Base-by-base conservation (phyloP, 2,888 invertebrate species). In the Zaprionus bogoriensis region DNA sequence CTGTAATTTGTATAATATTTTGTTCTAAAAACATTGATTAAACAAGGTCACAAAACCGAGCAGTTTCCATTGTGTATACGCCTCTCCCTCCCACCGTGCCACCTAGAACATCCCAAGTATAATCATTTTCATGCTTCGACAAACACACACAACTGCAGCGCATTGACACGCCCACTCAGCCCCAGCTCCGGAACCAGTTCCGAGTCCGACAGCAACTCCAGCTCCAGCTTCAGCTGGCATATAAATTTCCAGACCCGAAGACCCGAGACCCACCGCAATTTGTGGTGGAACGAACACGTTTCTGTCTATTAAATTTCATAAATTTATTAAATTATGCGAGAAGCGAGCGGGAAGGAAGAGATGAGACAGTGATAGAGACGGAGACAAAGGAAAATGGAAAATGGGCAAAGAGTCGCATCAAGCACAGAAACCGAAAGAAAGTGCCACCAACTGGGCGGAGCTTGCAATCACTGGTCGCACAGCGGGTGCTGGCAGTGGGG, bases 211-310 rank as follows among this genome's bases (percentile, higher is more conserved):
- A 44, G 20, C 36, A 45, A 10, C 36, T 14, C 7, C 19, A 30
- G 32, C 23, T 53, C n/a, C 5, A 48, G 27, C 38, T 42, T 0
- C 36, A 23, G 48, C 32, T 57, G 66, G 79, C 59, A 81, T 70
- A 85, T 85, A 82, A 64, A 82, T 85, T 65, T 75, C 70, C 60
- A 70, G 68, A 75, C n/a, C n/a, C n/a, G n/a, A n/a, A n/a, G n/a
- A n/a, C n/a, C n/a, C n/a, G n/a, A n/a, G n/a, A n/a, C 61, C 72
- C 75, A 74, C 87, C 86, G 64, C 86, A 82, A 78, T 65, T 82
- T 85, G 83, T 85, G 87, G 79, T 76, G n/a, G 75, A 85, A 62
- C 76, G 62, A 80, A 85, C 80, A 80, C 80, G 87, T 85, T 80
- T 64, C 57, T 82, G 79, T 82, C 87, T 80, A 80, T 80, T 87